Percentiles rank a stretch among this genome's conserved stretches.
Evolutionary conservation across 1,140 invertebrate species (phyloP).

Genomic region (Linepithema humile): DNA sequence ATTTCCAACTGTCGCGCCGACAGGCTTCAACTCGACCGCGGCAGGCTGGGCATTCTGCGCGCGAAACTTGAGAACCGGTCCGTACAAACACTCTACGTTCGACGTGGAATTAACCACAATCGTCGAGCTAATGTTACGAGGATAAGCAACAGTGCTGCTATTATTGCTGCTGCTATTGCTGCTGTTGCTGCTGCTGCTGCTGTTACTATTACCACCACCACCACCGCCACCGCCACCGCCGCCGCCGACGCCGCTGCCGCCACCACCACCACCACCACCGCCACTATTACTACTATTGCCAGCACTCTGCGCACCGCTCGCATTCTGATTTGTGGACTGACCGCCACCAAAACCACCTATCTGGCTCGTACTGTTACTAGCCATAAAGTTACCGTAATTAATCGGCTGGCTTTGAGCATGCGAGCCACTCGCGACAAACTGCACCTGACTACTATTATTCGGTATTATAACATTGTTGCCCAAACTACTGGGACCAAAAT

Average conservation of each 20-base stretch:
- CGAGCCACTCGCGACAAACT: conserved; percentile 38
- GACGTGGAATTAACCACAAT: conserved; percentile 52
- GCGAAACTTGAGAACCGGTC: conserved; percentile 82
- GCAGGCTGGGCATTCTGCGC: conserved; percentile 69
- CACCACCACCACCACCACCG: conserved; percentile 1
- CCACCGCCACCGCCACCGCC: background rate
- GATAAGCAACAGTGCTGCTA: conserved; percentile 28
- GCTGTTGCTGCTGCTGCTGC: no score
- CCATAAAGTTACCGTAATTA: conserved; percentile 50
- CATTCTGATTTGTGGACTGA: conserved; percentile 42
- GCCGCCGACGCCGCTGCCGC: no score
- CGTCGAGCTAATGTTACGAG: conserved; percentile 56
- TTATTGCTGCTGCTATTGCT: background rate
- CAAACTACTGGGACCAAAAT: conserved; percentile 74
- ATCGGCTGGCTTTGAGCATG: conserved; percentile 57
- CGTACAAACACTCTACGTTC: conserved; percentile 78
- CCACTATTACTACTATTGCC: background rate
- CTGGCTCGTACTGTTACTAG: conserved; percentile 45
- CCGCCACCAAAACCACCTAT: conserved; percentile 37
- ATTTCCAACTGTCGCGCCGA: conserved; percentile 53
- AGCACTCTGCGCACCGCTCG: conserved; percentile 41
- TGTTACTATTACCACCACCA: no score
- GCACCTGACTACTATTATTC: conserved; percentile 32
- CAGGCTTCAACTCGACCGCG: conserved; percentile 59
- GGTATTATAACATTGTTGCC: conserved; percentile 52